phyloP scores from a whole-genome alignment of 2,888 invertebrate species.

The Drosophila cracens region DNA sequence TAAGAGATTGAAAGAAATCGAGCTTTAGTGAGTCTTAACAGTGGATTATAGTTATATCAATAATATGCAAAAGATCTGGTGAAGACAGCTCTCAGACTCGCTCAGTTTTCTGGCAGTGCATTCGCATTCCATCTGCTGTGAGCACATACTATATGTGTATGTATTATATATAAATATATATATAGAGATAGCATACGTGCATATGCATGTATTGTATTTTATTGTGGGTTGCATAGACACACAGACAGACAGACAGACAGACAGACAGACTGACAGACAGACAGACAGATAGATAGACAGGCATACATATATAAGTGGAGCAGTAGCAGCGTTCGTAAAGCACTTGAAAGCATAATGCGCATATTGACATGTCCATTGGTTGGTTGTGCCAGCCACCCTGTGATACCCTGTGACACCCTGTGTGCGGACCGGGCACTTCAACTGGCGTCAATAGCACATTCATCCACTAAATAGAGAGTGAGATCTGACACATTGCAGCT shows the following conservation, averaged over 20 bases:
- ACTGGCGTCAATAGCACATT: conserved; percentile 35
- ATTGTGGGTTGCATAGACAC: background rate
- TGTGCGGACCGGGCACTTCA: conserved; percentile 26
- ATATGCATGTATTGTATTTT: conserved; percentile 1
- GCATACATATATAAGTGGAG: conserved; percentile 33
- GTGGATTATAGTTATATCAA: background rate
- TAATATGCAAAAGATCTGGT: background rate
- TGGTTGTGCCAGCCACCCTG: conserved; percentile 8
- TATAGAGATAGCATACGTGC: background rate
- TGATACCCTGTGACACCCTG: conserved; percentile 11
- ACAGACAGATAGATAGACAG: background rate
- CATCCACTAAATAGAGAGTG: background rate
- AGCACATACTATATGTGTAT: background rate
- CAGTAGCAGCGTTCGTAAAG: conserved; percentile 23
- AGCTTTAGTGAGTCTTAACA: background rate
- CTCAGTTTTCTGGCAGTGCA: conserved; percentile 17
- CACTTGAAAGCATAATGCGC: conserved; percentile 62
- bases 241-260: background rate
- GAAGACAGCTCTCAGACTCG: background rate
- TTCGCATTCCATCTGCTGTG: conserved; percentile 11
- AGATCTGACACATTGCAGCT: conserved; percentile 14
- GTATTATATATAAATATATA: background rate
- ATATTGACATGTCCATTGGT: conserved; percentile 50
- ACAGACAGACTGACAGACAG: background rate
- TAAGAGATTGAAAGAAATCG: background rate